Conservation (phyloP, 2,888 invertebrate species). For the Congeria kusceri region DNA sequence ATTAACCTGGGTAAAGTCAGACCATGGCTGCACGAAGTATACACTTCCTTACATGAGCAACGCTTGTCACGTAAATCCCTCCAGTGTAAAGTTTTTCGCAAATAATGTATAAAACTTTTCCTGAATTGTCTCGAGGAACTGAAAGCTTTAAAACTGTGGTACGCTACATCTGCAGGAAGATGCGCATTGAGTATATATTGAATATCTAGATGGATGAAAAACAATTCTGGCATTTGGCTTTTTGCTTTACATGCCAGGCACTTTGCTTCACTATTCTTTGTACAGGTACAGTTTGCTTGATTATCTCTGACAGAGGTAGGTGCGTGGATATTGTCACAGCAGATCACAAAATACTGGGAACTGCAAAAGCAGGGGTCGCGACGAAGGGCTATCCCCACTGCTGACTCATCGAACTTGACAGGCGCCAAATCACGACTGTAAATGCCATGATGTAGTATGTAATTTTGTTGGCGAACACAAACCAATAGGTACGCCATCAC, state of each 20-base stretch:
- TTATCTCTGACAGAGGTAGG: neutral
- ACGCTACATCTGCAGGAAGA: constrained; percentile 73
- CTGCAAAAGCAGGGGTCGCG: constrained; percentile 45
- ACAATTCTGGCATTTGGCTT: constrained; percentile 9
- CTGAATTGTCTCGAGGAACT: constrained; percentile 66
- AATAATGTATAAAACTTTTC: constrained; percentile 63
- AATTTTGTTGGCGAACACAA: constrained; percentile 55
- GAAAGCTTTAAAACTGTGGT: constrained; percentile 64
- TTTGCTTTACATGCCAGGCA: neutral
- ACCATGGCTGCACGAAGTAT: constrained; percentile 19
- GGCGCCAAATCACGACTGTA: constrained; percentile 62
- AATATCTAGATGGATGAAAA: constrained; percentile 40
- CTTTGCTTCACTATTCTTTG: constrained; percentile 3
- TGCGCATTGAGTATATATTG: constrained; percentile 20
- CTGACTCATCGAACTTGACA: constrained; percentile 44
- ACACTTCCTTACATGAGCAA: constrained; percentile 45
- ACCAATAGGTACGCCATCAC: constrained; percentile 66
- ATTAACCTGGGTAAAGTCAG: constrained; percentile 40
- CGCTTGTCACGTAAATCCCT: constrained; percentile 20
- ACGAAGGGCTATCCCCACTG: constrained; percentile 44
- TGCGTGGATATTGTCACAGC: neutral
- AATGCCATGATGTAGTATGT: constrained; percentile 60
- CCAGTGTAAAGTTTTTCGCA: constrained; percentile 46
- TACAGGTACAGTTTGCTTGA: neutral
- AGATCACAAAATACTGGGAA: constrained; percentile 48